Percentiles rank a stretch among this genome's conserved stretches.
Conservation (phyloP, 1,140 invertebrate genomes). For the Heliconius hermathena region DNA sequence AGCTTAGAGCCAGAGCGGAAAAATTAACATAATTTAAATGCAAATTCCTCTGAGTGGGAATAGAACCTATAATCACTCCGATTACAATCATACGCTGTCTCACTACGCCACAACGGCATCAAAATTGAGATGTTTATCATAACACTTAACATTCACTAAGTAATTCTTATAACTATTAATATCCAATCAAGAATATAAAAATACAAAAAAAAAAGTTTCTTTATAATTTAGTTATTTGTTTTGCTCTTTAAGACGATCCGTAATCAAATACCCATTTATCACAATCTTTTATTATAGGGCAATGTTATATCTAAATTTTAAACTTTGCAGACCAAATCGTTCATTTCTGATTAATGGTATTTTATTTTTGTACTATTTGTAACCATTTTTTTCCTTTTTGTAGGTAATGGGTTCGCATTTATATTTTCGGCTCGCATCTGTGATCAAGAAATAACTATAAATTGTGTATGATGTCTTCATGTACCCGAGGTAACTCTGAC, state of each 20-base stretch:
- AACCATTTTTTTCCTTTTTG: background rate
- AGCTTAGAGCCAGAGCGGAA: too few species aligned
- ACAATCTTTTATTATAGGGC: conserved; percentile 14
- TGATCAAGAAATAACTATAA: too few species aligned
- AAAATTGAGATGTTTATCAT: background rate
- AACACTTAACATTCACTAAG: background rate
- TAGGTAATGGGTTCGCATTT: too few species aligned
- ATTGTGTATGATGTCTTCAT: too few species aligned
- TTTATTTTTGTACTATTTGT: background rate
- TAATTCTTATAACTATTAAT: background rate
- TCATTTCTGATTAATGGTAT: background rate
- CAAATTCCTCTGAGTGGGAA: background rate
- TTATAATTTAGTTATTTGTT: conserved; percentile 8
- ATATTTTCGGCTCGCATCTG: too few species aligned
- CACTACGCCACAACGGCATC: background rate
- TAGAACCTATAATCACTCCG: background rate
- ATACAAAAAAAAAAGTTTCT: background rate
- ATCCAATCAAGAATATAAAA: conserved; percentile 1
- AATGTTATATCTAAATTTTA: background rate
- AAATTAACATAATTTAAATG: too few species aligned
- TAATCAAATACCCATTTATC: background rate
- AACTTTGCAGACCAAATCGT: background rate
- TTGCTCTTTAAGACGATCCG: conserved; percentile 1
- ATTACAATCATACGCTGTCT: background rate
- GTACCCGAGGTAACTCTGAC: too few species aligned